Conservation (phyloP, 2,797 vertebrate genomes). For the Danio tinwini region DNA sequence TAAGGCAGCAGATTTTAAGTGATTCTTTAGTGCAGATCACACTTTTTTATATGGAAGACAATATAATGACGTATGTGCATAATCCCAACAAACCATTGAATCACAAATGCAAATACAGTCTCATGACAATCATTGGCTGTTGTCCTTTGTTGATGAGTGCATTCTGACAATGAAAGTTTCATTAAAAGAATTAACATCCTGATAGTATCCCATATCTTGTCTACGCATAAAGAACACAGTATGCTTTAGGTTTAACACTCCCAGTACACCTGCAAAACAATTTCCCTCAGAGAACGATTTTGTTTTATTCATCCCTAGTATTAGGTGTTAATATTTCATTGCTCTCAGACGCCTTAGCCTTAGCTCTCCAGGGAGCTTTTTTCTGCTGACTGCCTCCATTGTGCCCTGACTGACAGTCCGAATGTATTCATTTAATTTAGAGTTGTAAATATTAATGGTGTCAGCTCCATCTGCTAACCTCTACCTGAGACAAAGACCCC, state of each 20-base stretch:
- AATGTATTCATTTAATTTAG: slow-evolving; percentile 64
- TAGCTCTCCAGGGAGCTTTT: slow-evolving; percentile 55
- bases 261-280: slow-evolving; percentile 43
- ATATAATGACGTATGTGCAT: no score
- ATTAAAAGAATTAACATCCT: no score
- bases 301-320: slow-evolving; percentile 57
- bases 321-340: slow-evolving; percentile 64
- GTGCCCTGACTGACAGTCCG: slow-evolving; percentile 59
- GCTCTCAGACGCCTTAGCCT: slow-evolving; percentile 47
- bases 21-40: no score
- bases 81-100: no score
- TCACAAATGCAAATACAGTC: no score
- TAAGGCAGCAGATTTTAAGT: no score
- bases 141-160: no score
- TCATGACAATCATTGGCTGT: no score
- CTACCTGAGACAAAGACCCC: slow-evolving; percentile 62
- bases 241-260: slow-evolving; percentile 34
- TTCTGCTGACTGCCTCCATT: slow-evolving; percentile 59
- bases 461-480: slow-evolving; percentile 62
- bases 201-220: no score
- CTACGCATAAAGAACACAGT: no score
- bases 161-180: no score
- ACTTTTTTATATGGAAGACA: no score
- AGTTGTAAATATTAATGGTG: slow-evolving; percentile 67
- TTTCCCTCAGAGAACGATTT: slow-evolving; percentile 41